These are phyloP conservation scores for Dryomyza anilis DNA, from an alignment of 2,888 invertebrate species.

Conservation along the genomic window DNA sequence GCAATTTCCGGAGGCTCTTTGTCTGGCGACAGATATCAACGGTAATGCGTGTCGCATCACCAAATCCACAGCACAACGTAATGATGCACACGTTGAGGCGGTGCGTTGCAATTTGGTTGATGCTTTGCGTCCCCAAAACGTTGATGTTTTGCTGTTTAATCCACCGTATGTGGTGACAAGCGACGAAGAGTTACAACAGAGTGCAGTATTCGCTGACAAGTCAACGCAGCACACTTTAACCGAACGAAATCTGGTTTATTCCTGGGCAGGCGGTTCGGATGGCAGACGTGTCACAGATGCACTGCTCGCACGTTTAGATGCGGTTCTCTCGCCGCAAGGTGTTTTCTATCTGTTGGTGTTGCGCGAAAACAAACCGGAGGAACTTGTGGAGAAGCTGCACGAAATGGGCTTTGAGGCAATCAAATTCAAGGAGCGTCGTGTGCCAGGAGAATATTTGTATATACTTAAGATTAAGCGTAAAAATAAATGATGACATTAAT, in stretches of 20 bases:
- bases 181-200: conserved; percentile 68
- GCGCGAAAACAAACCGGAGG: conserved; percentile 83
- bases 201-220: not conserved
- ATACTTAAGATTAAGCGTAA: conserved; percentile 72
- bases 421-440: conserved; percentile 73
- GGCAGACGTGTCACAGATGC: conserved; percentile 79
- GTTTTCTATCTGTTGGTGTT: conserved; percentile 87
- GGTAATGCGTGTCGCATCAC: conserved; percentile 72
- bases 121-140: conserved; percentile 65
- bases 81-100: conserved; percentile 69
- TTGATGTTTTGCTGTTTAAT: conserved; percentile 94
- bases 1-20: conserved; percentile 59
- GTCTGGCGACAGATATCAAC: conserved; percentile 83
- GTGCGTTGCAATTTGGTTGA: conserved; percentile 70
- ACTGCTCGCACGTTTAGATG: conserved; percentile 72
- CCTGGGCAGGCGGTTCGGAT: conserved; percentile 79
- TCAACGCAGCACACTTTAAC: conserved; percentile 35
- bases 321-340: conserved; percentile 75
- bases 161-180: conserved; percentile 97
- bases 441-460: conserved; percentile 85
- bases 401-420: conserved; percentile 66
- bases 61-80: conserved; percentile 70
- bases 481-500: too few relatives aligned
- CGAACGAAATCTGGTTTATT: conserved; percentile 41
- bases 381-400: conserved; percentile 69